A percentile compares a stretch with the other conserved stretches of the same genome.
Evolutionary conservation across 2,113 vertebrate genomes (phyloP).

Genomic region (Eclectus roratus): DNA sequence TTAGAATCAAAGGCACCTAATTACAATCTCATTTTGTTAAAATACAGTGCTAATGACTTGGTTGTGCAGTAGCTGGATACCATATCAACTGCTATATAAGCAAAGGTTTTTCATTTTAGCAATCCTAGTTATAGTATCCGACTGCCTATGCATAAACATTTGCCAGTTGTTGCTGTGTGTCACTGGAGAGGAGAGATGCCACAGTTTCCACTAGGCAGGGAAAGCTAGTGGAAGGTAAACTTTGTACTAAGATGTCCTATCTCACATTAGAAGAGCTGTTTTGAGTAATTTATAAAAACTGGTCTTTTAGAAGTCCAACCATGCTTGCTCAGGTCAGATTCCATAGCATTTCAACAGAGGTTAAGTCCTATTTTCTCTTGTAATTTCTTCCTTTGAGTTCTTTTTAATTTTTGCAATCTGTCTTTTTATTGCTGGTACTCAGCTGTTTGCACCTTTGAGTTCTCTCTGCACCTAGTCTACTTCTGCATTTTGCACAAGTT

Average conservation of each 20-base stretch:
- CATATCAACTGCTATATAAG: background rate
- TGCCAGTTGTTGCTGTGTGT: background rate
- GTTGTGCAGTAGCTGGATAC: conserved; percentile 42
- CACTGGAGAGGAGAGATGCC: background rate
- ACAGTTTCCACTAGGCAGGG: background rate
- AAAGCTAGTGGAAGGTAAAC: background rate
- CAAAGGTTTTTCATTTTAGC: conserved; percentile 6
- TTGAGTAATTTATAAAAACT: background rate
- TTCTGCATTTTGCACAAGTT: background rate
- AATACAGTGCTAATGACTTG: conserved; percentile 34
- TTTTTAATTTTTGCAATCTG: background rate
- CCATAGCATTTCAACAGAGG: background rate
- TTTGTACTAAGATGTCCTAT: background rate
- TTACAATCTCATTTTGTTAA: conserved; percentile 56
- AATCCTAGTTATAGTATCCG: background rate
- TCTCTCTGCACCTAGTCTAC: background rate
- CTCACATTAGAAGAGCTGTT: background rate
- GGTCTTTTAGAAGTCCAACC: background rate
- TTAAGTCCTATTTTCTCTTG: background rate
- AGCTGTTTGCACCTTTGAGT: background rate
- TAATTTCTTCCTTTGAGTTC: background rate
- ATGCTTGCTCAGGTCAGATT: background rate
- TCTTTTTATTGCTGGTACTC: background rate
- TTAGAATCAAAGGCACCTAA: conserved; percentile 37
- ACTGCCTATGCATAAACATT: background rate